Percentiles rank a stretch among this genome's conserved stretches.
These are phyloP conservation scores for Leptocoma aspasia DNA, from an alignment of 2,113 vertebrate species.

Conservation along the genomic window DNA sequence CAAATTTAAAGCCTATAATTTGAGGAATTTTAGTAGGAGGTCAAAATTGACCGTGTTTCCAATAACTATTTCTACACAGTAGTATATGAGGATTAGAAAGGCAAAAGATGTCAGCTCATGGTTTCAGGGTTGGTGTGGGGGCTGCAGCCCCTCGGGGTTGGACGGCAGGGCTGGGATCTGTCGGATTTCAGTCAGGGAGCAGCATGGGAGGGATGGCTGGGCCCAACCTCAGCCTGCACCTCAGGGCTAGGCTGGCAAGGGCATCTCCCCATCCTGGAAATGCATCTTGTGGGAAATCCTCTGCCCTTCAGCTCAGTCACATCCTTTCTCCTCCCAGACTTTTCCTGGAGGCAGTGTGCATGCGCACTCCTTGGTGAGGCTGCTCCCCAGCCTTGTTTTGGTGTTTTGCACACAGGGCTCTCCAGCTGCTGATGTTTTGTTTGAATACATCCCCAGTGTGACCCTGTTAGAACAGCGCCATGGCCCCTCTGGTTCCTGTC, in stretches of 20 bases:
- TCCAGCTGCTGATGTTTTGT: not conserved
- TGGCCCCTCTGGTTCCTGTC: not conserved
- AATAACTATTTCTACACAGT: not conserved
- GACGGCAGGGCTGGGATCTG: fast-evolving
- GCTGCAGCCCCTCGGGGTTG: not conserved
- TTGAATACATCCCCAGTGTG: not conserved
- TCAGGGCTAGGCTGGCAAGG: not conserved
- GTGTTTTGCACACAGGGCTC: not conserved
- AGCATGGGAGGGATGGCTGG: fast-evolving
- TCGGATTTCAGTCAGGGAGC: fast-evolving
- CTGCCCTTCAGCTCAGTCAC: not conserved
- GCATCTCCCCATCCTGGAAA: not conserved
- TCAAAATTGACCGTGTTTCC: not conserved
- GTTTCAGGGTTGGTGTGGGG: not conserved
- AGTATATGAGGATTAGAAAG: not conserved
- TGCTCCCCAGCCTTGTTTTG: not conserved
- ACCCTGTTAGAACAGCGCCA: not conserved
- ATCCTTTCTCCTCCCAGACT: not conserved
- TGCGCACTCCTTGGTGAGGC: fast-evolving
- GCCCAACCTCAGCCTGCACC: not conserved
- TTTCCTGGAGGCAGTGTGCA: not conserved
- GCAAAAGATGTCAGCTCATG: not conserved
- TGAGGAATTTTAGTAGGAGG: not conserved
- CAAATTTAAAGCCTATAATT: not conserved
- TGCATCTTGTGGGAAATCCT: not conserved